phyloP scores from a whole-genome alignment of 2,888 invertebrate species.

The Vanessa cardui region DNA sequence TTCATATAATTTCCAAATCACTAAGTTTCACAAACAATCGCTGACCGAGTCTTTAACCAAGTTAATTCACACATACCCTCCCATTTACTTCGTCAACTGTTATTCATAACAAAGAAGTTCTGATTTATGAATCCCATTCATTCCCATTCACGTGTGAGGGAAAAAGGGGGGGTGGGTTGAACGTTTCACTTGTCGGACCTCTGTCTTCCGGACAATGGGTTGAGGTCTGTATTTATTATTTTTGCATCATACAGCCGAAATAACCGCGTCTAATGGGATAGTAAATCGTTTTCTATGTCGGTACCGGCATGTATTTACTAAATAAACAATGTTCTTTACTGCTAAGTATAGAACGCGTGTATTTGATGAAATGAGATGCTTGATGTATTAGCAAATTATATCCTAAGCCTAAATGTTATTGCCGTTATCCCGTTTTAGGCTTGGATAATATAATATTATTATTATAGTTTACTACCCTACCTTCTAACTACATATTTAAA shows the following conservation, averaged over 20 bases:
- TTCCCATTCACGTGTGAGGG: constrained; percentile 27
- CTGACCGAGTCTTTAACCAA: background rate
- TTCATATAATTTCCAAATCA: too few species aligned
- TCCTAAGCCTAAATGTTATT: too few species aligned
- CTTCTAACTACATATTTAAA: too few species aligned
- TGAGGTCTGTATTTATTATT: constrained; percentile 42
- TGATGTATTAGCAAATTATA: too few species aligned
- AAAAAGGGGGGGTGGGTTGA: background rate
- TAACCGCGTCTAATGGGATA: constrained; percentile 24
- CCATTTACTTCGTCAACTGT: constrained; percentile 23
- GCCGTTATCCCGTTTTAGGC: too few species aligned
- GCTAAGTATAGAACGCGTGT: too few species aligned
- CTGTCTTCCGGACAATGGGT: constrained; percentile 44
- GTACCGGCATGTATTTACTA: background rate
- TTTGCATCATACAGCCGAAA: constrained; percentile 17
- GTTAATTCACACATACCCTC: constrained; percentile 9
- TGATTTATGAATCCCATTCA: constrained; percentile 34
- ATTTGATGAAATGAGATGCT: too few species aligned
- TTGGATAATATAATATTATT: too few species aligned
- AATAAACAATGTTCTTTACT: too few species aligned
- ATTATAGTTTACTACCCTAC: too few species aligned
- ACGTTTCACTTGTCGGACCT: constrained; percentile 41
- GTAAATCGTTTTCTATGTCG: constrained; percentile 17
- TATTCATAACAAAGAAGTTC: constrained; percentile 31
- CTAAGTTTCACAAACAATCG: too few species aligned